Percentiles rank a stretch among this genome's conserved stretches.
These are phyloP conservation scores for Meles meles DNA, from an alignment of 2,113 vertebrate species.

Conservation along the genomic window DNA sequence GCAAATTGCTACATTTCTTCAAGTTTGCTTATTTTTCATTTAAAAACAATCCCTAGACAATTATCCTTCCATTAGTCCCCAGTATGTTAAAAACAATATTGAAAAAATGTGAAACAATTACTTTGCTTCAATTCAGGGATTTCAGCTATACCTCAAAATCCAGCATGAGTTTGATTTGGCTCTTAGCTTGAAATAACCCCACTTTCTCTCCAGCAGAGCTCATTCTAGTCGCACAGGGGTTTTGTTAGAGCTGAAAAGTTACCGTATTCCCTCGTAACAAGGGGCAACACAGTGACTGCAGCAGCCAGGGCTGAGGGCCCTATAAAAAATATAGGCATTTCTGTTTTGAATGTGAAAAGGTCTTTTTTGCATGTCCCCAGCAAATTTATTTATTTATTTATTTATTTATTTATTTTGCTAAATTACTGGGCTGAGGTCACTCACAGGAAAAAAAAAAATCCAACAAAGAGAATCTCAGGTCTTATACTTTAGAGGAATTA, in stretches of 20 bases:
- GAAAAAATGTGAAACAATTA: neutral
- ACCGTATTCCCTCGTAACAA: neutral
- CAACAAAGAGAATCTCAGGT: neutral
- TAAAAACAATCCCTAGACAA: constrained; percentile 37
- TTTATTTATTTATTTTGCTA: neutral
- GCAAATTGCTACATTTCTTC: neutral
- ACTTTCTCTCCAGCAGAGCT: neutral
- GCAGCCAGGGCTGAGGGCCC: neutral
- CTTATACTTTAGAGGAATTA: neutral
- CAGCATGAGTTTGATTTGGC: neutral
- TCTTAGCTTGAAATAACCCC: neutral
- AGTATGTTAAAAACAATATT: neutral
- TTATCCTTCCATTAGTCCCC: neutral
- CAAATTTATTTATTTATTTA: neutral
- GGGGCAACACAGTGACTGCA: neutral
- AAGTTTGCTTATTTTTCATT: neutral
- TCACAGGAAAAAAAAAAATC: neutral
- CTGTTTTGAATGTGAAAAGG: neutral
- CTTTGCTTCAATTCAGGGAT: neutral
- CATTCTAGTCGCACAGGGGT: neutral
- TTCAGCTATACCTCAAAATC: neutral
- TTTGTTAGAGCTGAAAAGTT: neutral
- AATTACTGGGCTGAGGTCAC: neutral
- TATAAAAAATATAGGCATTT: neutral
- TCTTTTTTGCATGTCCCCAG: neutral